Evolutionary conservation across 2,888 invertebrate genomes (phyloP).

Genomic region (Drosophila diplacantha): DNA sequence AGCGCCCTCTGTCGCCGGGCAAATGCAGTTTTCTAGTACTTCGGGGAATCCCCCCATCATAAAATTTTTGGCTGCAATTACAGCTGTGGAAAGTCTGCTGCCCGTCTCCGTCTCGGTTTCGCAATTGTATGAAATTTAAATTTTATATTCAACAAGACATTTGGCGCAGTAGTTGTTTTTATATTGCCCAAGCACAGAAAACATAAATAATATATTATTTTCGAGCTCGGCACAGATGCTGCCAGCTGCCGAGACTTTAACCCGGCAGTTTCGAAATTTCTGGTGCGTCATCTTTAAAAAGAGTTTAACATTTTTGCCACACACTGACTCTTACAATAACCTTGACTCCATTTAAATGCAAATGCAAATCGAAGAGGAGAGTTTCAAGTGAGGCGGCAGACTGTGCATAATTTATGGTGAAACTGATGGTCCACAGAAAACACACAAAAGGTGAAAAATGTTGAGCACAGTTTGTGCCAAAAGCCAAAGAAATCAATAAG

Average conservation of each 20-base stretch:
- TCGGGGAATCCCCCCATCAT: conserved; percentile 37
- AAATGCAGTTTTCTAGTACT: conserved; percentile 70
- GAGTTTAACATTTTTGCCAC: conserved; percentile 7
- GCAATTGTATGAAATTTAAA: conserved; percentile 66
- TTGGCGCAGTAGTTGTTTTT: conserved; percentile 54
- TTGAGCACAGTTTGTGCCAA: conserved; percentile 14
- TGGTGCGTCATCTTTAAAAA: conserved; percentile 49
- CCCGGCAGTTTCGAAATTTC: conserved; percentile 37
- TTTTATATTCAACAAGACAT: conserved; percentile 63
- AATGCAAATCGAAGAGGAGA: conserved; percentile 50
- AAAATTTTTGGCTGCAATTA: conserved; percentile 69
- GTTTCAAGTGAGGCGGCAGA: conserved; percentile 32
- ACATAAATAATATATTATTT: conserved; percentile 59
- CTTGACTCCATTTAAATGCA: conserved; percentile 63
- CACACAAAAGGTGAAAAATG: conserved; percentile 4
- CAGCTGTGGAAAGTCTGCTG: conserved; percentile 44
- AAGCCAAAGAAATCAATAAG: conserved; percentile 13
- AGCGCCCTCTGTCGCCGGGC: conserved; percentile 59
- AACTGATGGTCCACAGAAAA: conserved; percentile 30
- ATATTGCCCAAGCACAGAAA: conserved; percentile 39
- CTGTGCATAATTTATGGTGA: conserved; percentile 49
- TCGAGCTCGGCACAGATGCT: conserved; percentile 32
- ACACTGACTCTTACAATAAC: conserved; percentile 38
- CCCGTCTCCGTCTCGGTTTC: conserved; percentile 16
- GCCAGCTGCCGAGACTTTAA: conserved; percentile 17